Conservation (phyloP, 2,888 invertebrate species). For the Tipula unca region DNA sequence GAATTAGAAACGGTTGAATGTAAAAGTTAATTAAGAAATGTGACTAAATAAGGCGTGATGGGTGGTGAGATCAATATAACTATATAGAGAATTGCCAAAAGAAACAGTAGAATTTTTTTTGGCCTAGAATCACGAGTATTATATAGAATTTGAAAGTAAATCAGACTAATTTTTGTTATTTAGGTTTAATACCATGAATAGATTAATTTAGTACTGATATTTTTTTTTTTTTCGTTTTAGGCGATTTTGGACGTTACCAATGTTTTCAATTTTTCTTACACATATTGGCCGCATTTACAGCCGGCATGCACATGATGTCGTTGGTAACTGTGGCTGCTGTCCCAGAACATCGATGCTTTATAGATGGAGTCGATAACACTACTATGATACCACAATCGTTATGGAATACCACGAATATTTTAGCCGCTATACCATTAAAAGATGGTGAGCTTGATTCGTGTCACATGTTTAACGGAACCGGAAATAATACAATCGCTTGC, state of each 20-base stretch:
- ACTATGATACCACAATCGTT: constrained; percentile 43
- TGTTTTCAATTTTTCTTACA: constrained; percentile 68
- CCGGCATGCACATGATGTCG: constrained; percentile 75
- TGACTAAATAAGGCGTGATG: too few relatives aligned
- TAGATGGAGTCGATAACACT: constrained; percentile 45
- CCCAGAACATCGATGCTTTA: constrained; percentile 44
- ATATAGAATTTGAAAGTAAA: background rate
- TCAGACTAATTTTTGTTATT: background rate
- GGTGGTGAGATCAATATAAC: too few relatives aligned
- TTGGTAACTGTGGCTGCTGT: constrained; percentile 72
- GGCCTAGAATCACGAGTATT: too few relatives aligned
- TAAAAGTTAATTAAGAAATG: background rate
- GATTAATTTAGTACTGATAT: background rate
- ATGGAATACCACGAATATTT: constrained; percentile 49
- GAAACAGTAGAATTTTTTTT: too few relatives aligned
- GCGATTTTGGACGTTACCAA: constrained; percentile 78
- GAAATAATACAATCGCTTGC: constrained; percentile 43
- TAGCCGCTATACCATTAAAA: constrained; percentile 49
- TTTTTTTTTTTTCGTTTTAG: constrained; percentile 41
- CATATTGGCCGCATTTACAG: constrained; percentile 65
- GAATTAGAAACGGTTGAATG: background rate
- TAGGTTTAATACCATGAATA: too few relatives aligned
- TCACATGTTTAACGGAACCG: constrained; percentile 41
- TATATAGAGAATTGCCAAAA: too few relatives aligned
- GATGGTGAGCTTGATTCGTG: constrained; percentile 56